Conservation (phyloP, 2,113 vertebrate species). For the Polypterus bichir region DNA sequence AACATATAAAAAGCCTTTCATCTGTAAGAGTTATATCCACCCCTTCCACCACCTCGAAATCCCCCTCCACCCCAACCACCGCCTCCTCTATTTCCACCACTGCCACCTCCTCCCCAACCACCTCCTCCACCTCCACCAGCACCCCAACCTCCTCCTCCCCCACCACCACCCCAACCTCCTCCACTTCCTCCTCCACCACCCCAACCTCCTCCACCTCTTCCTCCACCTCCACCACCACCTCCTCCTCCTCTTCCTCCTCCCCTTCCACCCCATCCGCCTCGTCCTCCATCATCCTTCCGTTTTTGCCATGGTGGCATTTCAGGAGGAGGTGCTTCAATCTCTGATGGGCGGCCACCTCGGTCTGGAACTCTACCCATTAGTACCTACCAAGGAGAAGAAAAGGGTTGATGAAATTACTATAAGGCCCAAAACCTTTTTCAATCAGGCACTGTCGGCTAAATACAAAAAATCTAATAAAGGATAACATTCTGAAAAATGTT, state of each 20-base stretch:
- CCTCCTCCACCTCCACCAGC: conserved; percentile 19
- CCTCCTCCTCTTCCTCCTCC: conserved; percentile 44
- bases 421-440: too few species aligned
- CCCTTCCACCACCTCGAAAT: conserved; percentile 32
- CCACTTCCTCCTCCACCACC: conserved; percentile 28
- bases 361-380: conserved; percentile 93
- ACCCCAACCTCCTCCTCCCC: conserved; percentile 19
- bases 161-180: conserved; percentile 1
- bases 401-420: neutral
- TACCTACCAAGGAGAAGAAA: conserved; percentile 48
- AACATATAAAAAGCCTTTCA: too few species aligned
- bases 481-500: neutral
- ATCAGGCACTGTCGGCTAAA: too few species aligned
- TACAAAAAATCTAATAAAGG: too few species aligned
- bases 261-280: conserved; percentile 42
- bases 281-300: conserved; percentile 69
- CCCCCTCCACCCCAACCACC: conserved; percentile 24
- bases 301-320: conserved; percentile 93
- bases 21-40: conserved; percentile 18
- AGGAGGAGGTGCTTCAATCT: conserved; percentile 76
- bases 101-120: conserved; percentile 30
- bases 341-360: conserved; percentile 78
- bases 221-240: conserved; percentile 35
- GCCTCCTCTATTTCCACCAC: conserved; percentile 20
- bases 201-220: conserved; percentile 29